Evolutionary conservation across 2,888 invertebrate genomes (phyloP), one percentile per base, ranked within the genome.

Genomic region (Cephus sareptanus): DNA sequence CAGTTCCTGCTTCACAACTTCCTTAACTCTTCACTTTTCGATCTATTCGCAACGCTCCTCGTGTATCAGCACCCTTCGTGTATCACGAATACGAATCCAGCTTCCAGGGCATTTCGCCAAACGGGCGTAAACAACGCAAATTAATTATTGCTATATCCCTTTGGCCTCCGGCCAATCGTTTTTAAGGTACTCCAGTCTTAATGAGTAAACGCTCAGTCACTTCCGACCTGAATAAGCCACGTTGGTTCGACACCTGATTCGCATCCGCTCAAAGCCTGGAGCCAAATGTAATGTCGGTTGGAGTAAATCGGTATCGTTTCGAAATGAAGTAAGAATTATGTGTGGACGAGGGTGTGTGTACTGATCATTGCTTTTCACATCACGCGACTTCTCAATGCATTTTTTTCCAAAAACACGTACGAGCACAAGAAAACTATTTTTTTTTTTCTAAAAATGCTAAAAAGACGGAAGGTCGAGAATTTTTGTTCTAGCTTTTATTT

Each of bases 41-140:
- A 31, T 71, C 31, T 31, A 31, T 71, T 71, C 33, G 71, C 34
- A 71, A 23, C 9, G 23, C 56, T 56, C 23, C 2, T 23, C 56
- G 56, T 56, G 23, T 34, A 71, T 71, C 31, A 71, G 71, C 71
- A 71, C 13, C 71, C 71, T 71, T 71, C 71, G 15, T 71, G 31
- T 34, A 71, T 71, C 71, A 33, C 34, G 31, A 71, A 71, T 33
- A 71, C 71, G 0, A 31, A 33, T 71, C 71, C 71, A 30, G 71
- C 71, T 33, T 71, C 71, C 31, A 34, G 71, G 71, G 71, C 71
- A 34, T 33, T 34, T 71, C 12, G 31, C 71, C 71, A 71, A 71
- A 31, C n/a, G 31, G 31, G 12, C 71, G 71, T 71, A 71, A 71
- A 71, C 31, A 71, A 71, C 71, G 71, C 15, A 11, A 33, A 71